Evolutionary conservation across 2,888 invertebrate genomes (phyloP).

Genomic region (Lasioglossum marginatum): DNA sequence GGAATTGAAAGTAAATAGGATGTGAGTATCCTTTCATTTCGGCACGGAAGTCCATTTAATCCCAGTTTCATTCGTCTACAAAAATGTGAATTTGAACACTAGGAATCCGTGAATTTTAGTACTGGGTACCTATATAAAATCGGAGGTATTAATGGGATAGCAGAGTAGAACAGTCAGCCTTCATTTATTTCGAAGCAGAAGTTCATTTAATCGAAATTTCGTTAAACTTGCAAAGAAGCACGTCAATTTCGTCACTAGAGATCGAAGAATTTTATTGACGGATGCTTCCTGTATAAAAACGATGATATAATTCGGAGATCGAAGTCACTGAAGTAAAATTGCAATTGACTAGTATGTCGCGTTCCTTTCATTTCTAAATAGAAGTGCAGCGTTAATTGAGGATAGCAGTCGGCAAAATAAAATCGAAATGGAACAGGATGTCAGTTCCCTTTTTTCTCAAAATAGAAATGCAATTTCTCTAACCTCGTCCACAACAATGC

Average conservation of each 20-base stretch:
- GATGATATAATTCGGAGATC: too few species aligned
- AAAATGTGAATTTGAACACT: not conserved
- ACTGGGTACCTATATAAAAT: too few species aligned
- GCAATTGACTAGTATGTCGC: not conserved
- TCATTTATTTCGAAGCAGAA: not conserved
- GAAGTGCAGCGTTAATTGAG: not conserved
- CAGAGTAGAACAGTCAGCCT: too few species aligned
- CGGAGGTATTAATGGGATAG: too few species aligned
- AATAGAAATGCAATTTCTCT: too few species aligned
- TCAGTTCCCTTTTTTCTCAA: not conserved
- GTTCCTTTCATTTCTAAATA: not conserved
- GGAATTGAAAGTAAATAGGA: not conserved
- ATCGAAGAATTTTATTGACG: too few species aligned
- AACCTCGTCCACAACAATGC: too few species aligned
- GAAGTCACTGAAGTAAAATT: not conserved
- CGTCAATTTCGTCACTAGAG: too few species aligned
- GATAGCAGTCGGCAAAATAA: not conserved
- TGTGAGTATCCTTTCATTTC: not conserved
- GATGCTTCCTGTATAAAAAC: not conserved
- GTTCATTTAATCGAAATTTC: not conserved
- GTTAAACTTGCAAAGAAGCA: too few species aligned
- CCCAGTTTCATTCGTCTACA: not conserved
- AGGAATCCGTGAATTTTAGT: not conserved
- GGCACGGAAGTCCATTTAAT: not conserved
- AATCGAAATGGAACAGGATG: not conserved